Evolutionary conservation across 2,113 vertebrate species (phyloP).

Genomic region (Philantomba maxwellii): DNA sequence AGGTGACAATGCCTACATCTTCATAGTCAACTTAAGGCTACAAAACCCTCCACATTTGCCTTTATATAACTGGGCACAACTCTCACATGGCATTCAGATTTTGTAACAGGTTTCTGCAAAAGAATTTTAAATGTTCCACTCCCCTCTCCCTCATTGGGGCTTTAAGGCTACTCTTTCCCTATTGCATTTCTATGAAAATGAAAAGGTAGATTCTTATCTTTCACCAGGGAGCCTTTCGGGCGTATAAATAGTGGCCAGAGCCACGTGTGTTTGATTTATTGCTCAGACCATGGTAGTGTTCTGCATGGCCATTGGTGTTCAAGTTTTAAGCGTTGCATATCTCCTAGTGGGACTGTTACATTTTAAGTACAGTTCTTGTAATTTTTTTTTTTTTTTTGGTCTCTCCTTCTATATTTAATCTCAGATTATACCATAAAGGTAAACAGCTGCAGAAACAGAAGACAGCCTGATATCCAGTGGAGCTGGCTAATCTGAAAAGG

Average conservation of each 20-base stretch:
- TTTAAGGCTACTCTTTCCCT: not conserved
- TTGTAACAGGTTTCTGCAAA: not conserved
- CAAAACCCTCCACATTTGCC: not conserved
- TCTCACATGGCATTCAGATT: not conserved
- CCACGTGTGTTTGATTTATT: conserved; percentile 4
- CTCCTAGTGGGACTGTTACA: conserved; percentile 17
- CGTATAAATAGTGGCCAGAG: not conserved
- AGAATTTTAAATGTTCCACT: not conserved
- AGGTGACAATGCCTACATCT: not conserved
- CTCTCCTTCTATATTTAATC: not conserved
- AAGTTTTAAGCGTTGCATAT: not conserved
- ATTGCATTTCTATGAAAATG: conserved; percentile 23
- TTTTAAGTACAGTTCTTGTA: not conserved
- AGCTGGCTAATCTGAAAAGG: not conserved
- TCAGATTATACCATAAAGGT: conserved; percentile 27
- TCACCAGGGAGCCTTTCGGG: conserved; percentile 1
- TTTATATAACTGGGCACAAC: not conserved
- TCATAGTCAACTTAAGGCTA: too few species aligned
- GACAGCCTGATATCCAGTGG: not conserved
- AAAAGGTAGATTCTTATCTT: conserved; percentile 25
- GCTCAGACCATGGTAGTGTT: not conserved
- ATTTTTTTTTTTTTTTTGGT: not conserved
- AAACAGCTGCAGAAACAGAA: not conserved
- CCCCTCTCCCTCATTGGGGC: not conserved
- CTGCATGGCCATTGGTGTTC: not conserved